phyloP scores from a whole-genome alignment of 2,888 invertebrate species.

The Phragmatobia fuliginosa region DNA sequence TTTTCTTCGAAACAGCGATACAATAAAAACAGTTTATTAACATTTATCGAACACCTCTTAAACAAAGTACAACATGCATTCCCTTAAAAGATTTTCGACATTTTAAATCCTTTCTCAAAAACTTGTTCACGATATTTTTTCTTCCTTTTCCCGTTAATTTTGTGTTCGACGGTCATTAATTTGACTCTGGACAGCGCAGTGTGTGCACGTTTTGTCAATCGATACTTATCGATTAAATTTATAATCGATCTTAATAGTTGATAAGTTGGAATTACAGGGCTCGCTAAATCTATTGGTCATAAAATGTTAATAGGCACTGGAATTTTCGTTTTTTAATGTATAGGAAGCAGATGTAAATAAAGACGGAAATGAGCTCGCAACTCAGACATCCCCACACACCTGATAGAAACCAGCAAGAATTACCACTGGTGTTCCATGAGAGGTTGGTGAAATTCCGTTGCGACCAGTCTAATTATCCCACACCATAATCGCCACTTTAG shows the following conservation, averaged over 20 bases:
- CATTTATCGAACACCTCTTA: conserved; percentile 14
- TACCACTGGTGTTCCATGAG: too few species aligned
- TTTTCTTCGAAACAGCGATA: conserved; percentile 1
- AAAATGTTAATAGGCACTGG: conserved; percentile 38
- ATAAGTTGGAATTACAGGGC: conserved; percentile 34
- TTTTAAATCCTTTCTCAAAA: conserved; percentile 16
- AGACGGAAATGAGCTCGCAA: too few species aligned
- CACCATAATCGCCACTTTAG: too few species aligned
- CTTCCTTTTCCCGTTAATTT: conserved; percentile 18
- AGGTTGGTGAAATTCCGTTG: too few species aligned
- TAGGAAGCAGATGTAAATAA: too few species aligned
- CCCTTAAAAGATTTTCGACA: conserved; percentile 15
- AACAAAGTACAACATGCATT: conserved; percentile 19
- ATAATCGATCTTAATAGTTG: conserved; percentile 34
- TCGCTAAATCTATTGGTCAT: conserved; percentile 38
- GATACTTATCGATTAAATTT: conserved; percentile 50
- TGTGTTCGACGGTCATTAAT: conserved; percentile 40
- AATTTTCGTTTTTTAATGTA: conserved; percentile 14
- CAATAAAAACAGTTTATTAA: conserved; percentile 7
- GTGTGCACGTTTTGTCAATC: conserved; percentile 34
- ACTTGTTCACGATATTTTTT: conserved; percentile 21
- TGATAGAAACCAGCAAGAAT: too few species aligned
- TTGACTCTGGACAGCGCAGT: conserved; percentile 33
- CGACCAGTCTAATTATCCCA: too few species aligned
- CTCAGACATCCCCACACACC: too few species aligned